Evolutionary conservation across 2,888 invertebrate genomes (phyloP).

Genomic region (Drosophila anomelani): DNA sequence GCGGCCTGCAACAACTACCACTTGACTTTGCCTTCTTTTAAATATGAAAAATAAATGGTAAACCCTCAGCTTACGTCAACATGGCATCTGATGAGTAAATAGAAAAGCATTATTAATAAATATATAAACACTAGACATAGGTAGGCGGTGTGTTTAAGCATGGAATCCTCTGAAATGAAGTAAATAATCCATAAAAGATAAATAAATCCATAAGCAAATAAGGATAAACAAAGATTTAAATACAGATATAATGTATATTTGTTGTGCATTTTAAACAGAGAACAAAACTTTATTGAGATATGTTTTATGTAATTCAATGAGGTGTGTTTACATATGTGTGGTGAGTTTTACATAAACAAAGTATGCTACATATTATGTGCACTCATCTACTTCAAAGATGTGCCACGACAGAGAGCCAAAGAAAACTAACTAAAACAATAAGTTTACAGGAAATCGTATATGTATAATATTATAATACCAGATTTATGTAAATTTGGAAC

Average conservation of each 20-base stretch:
- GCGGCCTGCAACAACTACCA: conserved; percentile 36
- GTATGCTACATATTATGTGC: conserved; percentile 45
- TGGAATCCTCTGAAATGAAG: conserved; percentile 1
- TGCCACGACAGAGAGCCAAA: conserved; percentile 42
- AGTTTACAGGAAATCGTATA: conserved; percentile 47
- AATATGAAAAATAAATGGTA: conserved; percentile 28
- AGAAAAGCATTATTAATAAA: not conserved
- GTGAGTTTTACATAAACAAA: conserved; percentile 60
- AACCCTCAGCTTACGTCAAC: conserved; percentile 51
- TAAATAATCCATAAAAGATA: not conserved
- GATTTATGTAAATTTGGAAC: conserved; percentile 25
- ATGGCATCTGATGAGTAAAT: conserved; percentile 45
- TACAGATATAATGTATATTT: conserved; percentile 12
- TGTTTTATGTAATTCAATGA: conserved; percentile 34
- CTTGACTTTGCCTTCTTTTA: conserved; percentile 25
- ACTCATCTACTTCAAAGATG: conserved; percentile 52
- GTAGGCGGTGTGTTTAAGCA: not conserved
- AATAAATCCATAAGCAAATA: conserved; percentile 19
- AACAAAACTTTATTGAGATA: conserved; percentile 81
- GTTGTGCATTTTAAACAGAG: conserved; percentile 76
- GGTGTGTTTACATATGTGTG: conserved; percentile 37
- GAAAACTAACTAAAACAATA: conserved; percentile 55
- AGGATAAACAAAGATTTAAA: not conserved
- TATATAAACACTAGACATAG: not conserved
- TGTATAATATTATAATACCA: conserved; percentile 47